These are phyloP conservation scores for Myripristis murdjan DNA, from an alignment of 2,797 vertebrate genomes.

Conservation along the genomic window DNA sequence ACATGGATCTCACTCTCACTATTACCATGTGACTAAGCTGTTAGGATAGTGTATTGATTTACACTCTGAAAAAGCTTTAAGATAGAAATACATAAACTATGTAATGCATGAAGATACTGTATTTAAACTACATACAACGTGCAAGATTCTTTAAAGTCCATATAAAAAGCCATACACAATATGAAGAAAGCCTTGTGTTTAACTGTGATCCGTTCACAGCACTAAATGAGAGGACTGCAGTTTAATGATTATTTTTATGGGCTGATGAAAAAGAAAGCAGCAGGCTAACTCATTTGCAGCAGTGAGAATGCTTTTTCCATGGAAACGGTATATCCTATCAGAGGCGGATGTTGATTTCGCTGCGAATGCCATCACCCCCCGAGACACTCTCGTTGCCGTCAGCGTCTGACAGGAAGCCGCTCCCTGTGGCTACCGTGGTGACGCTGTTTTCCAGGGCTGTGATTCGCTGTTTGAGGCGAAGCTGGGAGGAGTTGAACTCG, in stretches of 20 bases:
- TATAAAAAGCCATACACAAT: too few species aligned
- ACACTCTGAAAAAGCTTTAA: too few species aligned
- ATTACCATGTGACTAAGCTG: too few species aligned
- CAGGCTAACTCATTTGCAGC: background rate
- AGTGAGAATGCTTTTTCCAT: background rate
- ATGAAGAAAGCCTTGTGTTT: too few species aligned
- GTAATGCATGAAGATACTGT: too few species aligned
- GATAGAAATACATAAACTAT: too few species aligned
- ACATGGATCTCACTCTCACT: too few species aligned
- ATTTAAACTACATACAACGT: too few species aligned
- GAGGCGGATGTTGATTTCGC: conserved; percentile 77
- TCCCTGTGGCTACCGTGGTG: conserved; percentile 56
- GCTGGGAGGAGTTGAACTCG: conserved; percentile 90
- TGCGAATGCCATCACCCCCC: conserved; percentile 61
- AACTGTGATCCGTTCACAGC: background rate
- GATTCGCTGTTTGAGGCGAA: conserved; percentile 92
- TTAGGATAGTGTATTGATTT: too few species aligned
- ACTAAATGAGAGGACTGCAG: background rate
- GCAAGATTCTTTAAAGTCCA: too few species aligned
- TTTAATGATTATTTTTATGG: background rate
- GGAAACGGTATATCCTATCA: conserved; percentile 29
- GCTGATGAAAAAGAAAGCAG: background rate
- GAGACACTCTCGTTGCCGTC: conserved; percentile 72
- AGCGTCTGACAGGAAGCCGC: conserved; percentile 77
- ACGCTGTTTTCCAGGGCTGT: conserved; percentile 85